Base-by-base conservation (phyloP, 2,888 invertebrate genomes). In the Sarcophaga caerulescens region DNA sequence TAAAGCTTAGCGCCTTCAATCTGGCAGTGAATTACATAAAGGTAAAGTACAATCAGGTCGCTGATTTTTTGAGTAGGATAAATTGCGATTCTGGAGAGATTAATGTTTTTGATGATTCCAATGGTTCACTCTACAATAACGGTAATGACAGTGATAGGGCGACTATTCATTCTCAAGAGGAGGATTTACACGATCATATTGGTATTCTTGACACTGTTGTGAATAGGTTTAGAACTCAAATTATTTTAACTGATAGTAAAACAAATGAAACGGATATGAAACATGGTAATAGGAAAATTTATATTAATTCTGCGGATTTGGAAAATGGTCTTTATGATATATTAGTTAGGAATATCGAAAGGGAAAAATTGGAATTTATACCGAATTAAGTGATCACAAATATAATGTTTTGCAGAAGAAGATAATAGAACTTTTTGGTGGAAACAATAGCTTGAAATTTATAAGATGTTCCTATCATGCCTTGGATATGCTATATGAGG, bases 281-380 rank as follows among this genome's bases (percentile, higher is more conserved):
- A 63, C 59, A 74, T 70, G 77, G 77, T 1, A 85, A 81, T 57
- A 81, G 23, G 23, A 81, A 81, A 60, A 79, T 79, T 14, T 81
- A 69, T 75, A 81, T 81, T 19, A 44, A 47, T 60, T 71, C 70
- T 17, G 2, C 14, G 6, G 85, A 88, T 35, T 78, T 85, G 8
- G 35, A 76, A 14, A 76, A 73, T 35, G 66, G 70, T 47, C 59
- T 82, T 19, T 23, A 44, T 12, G 57, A 82, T 10, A 87, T 85
- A 25, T 68, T 87, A 14, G 65, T 12, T 23, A 65, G 69, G 62
- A 45, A 81, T 65, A 62, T 87, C 52, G 59, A 35, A 12, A 62
- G n/a, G 78, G 81, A 14, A 85, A 79, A 74, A 57, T 82, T 23
- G 87, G 85, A 12, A 87, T 87, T 23, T 87, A 59, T 66, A 80